phyloP scores from a whole-genome alignment of 2,113 vertebrate species.

The Speoplatyrhinus poulsoni region DNA sequence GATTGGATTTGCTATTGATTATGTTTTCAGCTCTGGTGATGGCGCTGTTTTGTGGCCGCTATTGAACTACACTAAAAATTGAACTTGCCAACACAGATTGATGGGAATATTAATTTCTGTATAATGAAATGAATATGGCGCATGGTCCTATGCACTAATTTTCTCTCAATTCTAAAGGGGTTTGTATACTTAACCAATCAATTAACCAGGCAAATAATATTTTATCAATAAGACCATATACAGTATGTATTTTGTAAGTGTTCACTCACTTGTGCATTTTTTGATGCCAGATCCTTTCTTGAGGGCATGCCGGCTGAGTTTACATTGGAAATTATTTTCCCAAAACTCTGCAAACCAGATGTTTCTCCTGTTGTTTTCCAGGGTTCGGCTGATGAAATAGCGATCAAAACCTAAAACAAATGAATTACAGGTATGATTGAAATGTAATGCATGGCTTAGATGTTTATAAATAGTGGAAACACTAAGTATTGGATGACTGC shows the following conservation, averaged over 20 bases:
- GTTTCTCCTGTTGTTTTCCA: constrained; percentile 95
- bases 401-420: constrained; percentile 87
- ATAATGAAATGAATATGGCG: constrained; percentile 31
- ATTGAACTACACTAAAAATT: constrained; percentile 41
- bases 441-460: not conserved
- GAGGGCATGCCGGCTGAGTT: constrained; percentile 89
- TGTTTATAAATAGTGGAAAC: too few relatives aligned
- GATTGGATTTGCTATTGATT: constrained; percentile 67
- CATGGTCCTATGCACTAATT: constrained; percentile 37
- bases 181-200: not conserved
- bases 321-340: constrained; percentile 98
- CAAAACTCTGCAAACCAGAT: constrained; percentile 98
- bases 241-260: constrained; percentile 4
- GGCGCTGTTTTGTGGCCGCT: constrained; percentile 48
- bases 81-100: constrained; percentile 28
- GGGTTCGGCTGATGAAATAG: constrained; percentile 92
- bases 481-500: not conserved
- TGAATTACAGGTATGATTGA: not conserved
- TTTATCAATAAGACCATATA: not conserved
- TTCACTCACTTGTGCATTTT: constrained; percentile 93
- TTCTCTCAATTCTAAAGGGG: constrained; percentile 30
- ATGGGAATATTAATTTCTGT: constrained; percentile 43
- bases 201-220: not conserved
- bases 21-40: constrained; percentile 37
- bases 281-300: constrained; percentile 91